Evolutionary conservation across 2,888 invertebrate species (phyloP).

Genomic region (Tenthredo mesomela): DNA sequence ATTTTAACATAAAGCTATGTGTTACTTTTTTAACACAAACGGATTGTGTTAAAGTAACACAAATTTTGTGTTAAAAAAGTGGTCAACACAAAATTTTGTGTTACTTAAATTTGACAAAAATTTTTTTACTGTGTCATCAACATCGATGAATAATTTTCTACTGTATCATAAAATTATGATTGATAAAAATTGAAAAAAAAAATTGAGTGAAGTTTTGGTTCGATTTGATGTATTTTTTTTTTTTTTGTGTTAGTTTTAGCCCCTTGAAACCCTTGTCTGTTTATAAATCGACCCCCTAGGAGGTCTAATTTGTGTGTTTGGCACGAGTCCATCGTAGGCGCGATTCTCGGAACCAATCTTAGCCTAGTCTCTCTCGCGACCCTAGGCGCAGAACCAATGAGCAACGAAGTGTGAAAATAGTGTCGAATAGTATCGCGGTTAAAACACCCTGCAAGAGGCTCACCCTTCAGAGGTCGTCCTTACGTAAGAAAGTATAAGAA

Average conservation of each 20-base stretch:
- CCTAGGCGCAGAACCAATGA: conserved; percentile 52
- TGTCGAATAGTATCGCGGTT: conserved; percentile 51
- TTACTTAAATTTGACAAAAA: too few relatives aligned
- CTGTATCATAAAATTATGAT: not conserved
- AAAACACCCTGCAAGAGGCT: conserved; percentile 53
- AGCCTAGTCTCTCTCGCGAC: conserved; percentile 49
- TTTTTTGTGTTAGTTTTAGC: not conserved
- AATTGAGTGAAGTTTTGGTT: not conserved
- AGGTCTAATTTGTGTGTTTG: conserved; percentile 18
- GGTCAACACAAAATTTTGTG: too few relatives aligned
- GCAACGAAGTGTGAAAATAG: conserved; percentile 55
- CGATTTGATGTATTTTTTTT: not conserved
- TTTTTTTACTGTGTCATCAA: too few relatives aligned
- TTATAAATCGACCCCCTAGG: conserved; percentile 28
- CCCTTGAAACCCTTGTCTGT: not conserved
- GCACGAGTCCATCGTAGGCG: conserved; percentile 48
- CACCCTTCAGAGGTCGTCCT: conserved; percentile 62
- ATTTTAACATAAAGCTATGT: too few relatives aligned
- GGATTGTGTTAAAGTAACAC: too few relatives aligned
- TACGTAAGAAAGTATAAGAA: conserved; percentile 57
- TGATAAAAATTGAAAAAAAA: not conserved
- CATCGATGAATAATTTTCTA: not conserved
- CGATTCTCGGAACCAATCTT: conserved; percentile 61
- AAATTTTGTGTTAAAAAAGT: too few relatives aligned
- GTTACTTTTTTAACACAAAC: too few relatives aligned